Conservation (phyloP, 2,888 invertebrate species). For the Adelognathus sp. region DNA sequence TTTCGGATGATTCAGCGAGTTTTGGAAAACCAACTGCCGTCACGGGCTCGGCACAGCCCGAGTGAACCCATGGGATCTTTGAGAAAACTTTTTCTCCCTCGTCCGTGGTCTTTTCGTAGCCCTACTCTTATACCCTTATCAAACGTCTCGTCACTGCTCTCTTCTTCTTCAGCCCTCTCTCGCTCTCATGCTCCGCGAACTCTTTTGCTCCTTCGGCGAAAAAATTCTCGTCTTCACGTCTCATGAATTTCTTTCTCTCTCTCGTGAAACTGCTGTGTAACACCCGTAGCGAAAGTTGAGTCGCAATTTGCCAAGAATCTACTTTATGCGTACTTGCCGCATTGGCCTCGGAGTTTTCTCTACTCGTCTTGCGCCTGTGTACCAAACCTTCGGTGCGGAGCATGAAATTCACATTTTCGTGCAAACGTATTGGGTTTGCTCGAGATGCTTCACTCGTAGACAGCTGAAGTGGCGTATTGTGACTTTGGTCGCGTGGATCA, state of each 20-base stretch:
- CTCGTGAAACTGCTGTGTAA: slow-evolving; percentile 20
- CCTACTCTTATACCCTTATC: slow-evolving; percentile 41
- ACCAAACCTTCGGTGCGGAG: not conserved
- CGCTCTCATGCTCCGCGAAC: slow-evolving; percentile 14
- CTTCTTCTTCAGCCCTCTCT: slow-evolving; percentile 30
- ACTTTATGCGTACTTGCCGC: slow-evolving; percentile 17
- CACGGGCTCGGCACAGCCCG: not conserved
- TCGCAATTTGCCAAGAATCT: slow-evolving; percentile 29
- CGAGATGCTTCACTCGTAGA: not conserved
- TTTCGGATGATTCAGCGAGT: slow-evolving; percentile 63
- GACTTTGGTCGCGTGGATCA: slow-evolving; percentile 25
- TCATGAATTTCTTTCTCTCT: slow-evolving; percentile 37
- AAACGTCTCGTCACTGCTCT: slow-evolving; percentile 45
- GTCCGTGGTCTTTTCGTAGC: slow-evolving; percentile 9
- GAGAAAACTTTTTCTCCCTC: slow-evolving; percentile 51
- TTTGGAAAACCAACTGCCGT: slow-evolving; percentile 24
- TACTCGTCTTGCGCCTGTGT: not conserved
- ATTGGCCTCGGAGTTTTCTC: slow-evolving; percentile 28
- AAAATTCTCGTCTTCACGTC: slow-evolving; percentile 55
- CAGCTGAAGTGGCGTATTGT: slow-evolving; percentile 3
- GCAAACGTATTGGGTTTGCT: slow-evolving; percentile 8
- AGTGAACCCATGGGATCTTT: slow-evolving; percentile 32
- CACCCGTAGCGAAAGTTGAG: slow-evolving; percentile 5
- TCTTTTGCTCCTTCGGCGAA: slow-evolving; percentile 40
- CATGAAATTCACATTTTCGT: slow-evolving; percentile 14